phyloP scores from a whole-genome alignment of 2,888 invertebrate genomes.

The Erebia epiphron region DNA sequence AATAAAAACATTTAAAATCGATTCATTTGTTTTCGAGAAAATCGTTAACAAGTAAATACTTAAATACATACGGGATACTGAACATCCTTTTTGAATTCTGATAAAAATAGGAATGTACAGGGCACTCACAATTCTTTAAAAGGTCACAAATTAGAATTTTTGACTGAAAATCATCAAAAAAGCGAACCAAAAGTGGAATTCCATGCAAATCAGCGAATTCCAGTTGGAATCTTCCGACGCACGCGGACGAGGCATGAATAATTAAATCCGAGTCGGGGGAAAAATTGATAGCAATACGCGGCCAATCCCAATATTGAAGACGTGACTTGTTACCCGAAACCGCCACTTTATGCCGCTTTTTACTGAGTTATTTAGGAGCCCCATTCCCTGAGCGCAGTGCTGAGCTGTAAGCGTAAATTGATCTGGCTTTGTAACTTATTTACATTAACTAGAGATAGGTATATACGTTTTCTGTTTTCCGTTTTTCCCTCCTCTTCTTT shows the following conservation, averaged over 20 bases:
- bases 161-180: not conserved
- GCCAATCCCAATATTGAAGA: slow-evolving; percentile 71
- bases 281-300: slow-evolving; percentile 73
- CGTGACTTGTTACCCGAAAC: slow-evolving; percentile 58
- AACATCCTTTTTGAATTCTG: no score
- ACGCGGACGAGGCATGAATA: slow-evolving; percentile 36
- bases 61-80: no score
- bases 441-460: not conserved
- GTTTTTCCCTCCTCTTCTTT: no score
- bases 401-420: slow-evolving; percentile 4
- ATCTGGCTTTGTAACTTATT: not conserved
- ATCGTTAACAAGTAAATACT: no score
- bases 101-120: no score
- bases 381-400: not conserved
- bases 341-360: slow-evolving; percentile 15
- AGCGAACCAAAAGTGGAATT: slow-evolving; percentile 13
- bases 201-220: slow-evolving; percentile 29
- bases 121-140: no score
- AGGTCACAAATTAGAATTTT: no score
- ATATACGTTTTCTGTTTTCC: no score
- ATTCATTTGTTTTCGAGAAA: no score
- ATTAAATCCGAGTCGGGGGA: slow-evolving; percentile 44
- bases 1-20: no score
- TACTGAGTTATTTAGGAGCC: slow-evolving; percentile 12
- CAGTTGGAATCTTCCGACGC: slow-evolving; percentile 26